A percentile compares a stretch with the other conserved stretches of the same genome.
Evolutionary conservation across 2,888 invertebrate genomes (phyloP).

Genomic region (Himalopsyche kuldschensis): DNA sequence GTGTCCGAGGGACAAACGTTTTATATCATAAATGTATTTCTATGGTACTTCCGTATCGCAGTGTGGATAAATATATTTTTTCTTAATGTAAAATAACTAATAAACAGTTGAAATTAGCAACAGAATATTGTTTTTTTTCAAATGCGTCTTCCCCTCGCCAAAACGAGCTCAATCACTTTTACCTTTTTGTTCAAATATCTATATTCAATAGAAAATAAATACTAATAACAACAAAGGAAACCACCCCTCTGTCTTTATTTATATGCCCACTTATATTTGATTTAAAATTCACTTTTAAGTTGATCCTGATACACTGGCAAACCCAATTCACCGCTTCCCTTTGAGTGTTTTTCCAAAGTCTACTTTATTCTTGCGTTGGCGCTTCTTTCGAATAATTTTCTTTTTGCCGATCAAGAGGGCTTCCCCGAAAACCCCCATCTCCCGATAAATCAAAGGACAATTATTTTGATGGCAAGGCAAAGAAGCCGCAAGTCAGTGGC

Average conservation of each 20-base stretch:
- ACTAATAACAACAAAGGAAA: neutral
- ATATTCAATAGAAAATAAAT: neutral
- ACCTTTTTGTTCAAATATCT: neutral
- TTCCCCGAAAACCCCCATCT: neutral
- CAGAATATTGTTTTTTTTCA: too few species aligned
- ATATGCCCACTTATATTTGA: neutral
- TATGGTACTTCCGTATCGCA: too few species aligned
- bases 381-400: neutral
- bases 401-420: constrained; percentile 1
- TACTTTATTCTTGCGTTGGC: neutral
- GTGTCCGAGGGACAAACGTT: too few species aligned
- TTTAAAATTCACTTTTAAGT: neutral
- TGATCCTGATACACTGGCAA: neutral
- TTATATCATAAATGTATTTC: too few species aligned
- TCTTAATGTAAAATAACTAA: too few species aligned
- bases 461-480: constrained; percentile 27
- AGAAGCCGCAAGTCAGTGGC: constrained; percentile 15
- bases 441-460: constrained; percentile 32
- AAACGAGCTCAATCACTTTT: too few species aligned
- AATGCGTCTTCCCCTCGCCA: too few species aligned
- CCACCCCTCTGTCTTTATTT: neutral
- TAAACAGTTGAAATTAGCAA: too few species aligned
- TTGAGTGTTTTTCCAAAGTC: neutral
- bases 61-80: too few species aligned
- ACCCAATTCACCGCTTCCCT: neutral